phyloP scores from a whole-genome alignment of 2,113 vertebrate genomes.

The Pseudorectes ferrugineus region DNA sequence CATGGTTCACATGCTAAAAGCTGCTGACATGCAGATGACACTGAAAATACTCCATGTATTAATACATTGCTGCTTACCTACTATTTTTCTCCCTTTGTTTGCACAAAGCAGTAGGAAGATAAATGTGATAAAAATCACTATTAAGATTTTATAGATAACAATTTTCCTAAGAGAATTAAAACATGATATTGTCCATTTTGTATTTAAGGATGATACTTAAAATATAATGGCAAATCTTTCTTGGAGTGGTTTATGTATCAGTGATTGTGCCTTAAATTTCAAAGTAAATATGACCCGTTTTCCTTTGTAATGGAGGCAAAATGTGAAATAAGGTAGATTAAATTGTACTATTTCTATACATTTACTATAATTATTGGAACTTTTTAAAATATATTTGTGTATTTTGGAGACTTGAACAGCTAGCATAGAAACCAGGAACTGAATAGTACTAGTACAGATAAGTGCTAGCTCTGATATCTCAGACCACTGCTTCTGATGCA shows the following conservation, averaged over 20 bases:
- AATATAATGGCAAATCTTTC: not conserved
- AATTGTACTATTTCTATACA: not conserved
- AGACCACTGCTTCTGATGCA: not conserved
- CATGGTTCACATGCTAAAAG: not conserved
- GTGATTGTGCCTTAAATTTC: not conserved
- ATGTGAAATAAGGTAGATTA: not conserved
- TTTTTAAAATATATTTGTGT: not conserved
- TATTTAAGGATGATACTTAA: not conserved
- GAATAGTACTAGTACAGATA: not conserved
- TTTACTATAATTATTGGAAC: not conserved
- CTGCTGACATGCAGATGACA: not conserved
- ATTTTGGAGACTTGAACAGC: not conserved
- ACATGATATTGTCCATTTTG: accelerated
- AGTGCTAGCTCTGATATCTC: not conserved
- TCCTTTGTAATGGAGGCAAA: not conserved
- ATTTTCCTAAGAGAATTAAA: not conserved
- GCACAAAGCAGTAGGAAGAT: not conserved
- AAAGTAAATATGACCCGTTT: not conserved
- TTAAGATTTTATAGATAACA: not conserved
- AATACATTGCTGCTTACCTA: not conserved
- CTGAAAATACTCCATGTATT: not conserved
- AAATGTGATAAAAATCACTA: not conserved
- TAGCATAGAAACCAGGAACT: not conserved
- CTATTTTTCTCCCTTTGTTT: not conserved
- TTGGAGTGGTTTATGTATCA: not conserved